phyloP scores from a whole-genome alignment of 2,888 invertebrate genomes.

The Andrena camellia region DNA sequence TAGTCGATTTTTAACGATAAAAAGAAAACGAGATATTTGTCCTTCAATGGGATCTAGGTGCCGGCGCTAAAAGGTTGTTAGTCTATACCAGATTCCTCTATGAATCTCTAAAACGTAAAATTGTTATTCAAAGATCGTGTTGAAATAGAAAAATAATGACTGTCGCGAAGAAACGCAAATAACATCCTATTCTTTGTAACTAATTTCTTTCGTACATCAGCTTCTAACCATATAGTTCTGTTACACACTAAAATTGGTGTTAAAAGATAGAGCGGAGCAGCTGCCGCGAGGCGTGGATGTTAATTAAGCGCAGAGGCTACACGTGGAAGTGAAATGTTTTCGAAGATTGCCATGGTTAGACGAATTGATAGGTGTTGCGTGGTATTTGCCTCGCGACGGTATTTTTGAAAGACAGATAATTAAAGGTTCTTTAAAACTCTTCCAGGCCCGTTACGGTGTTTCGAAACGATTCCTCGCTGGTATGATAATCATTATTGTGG shows the following conservation, averaged over 20 bases:
- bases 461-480: background rate
- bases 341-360: constrained; percentile 39
- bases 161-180: no score
- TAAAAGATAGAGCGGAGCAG: background rate
- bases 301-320: constrained; percentile 18
- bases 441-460: background rate
- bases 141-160: no score
- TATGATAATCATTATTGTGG: constrained; percentile 22
- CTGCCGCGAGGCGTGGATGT: constrained; percentile 14
- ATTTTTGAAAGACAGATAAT: constrained; percentile 32
- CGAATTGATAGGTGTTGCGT: constrained; percentile 29
- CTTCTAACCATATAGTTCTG: constrained; percentile 19
- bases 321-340: constrained; percentile 25
- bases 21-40: no score
- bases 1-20: no score
- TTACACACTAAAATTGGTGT: constrained; percentile 10
- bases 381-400: constrained; percentile 24
- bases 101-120: no score
- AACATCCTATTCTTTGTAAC: no score
- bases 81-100: no score
- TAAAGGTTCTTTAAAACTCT: constrained; percentile 33
- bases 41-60: no score
- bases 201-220: background rate
- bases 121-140: no score
- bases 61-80: no score